Evolutionary conservation across 2,797 vertebrate genomes (phyloP).

Genomic region (Pangasius larnaudii): DNA sequence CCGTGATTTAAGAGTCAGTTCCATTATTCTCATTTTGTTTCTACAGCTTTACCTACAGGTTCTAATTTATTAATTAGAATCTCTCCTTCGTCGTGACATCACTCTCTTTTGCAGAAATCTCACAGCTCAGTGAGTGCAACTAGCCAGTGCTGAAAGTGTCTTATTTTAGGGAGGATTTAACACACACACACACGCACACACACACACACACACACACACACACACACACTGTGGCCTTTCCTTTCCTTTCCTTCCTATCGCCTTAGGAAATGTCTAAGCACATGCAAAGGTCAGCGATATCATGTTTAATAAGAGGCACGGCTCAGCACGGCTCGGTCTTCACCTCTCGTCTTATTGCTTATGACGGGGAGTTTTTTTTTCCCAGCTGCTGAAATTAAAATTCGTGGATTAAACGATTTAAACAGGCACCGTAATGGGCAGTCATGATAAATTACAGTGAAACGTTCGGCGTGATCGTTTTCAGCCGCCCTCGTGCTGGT

Average conservation of each 20-base stretch:
- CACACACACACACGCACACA: conserved; percentile 3
- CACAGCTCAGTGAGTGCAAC: conserved; percentile 10
- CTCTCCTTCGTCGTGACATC: neutral
- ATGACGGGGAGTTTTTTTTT: neutral
- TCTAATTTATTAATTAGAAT: conserved; percentile 11
- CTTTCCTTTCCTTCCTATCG: conserved; percentile 42
- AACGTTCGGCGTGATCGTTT: neutral
- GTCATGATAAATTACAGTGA: conserved; percentile 14
- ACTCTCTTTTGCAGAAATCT: neutral
- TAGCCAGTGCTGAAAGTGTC: neutral
- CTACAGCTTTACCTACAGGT: conserved; percentile 3
- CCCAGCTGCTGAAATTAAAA: conserved; percentile 7
- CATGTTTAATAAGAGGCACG: conserved; percentile 56
- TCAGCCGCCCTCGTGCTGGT: neutral
- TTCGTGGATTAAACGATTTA: conserved; percentile 9
- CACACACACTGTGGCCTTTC: conserved; percentile 43
- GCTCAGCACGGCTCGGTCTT: conserved; percentile 35
- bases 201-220: conserved; percentile 1
- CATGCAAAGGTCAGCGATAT: conserved; percentile 62
- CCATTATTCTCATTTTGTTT: conserved; percentile 18
- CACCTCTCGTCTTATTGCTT: conserved; percentile 13
- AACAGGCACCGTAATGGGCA: conserved; percentile 24
- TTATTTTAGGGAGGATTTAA: conserved; percentile 7
- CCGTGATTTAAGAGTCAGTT: conserved; percentile 10
- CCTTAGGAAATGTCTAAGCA: conserved; percentile 59